Evolutionary conservation across 2,888 invertebrate species (phyloP), one percentile per base, ranked within the genome.

Genomic region (Lomographa bimaculata): DNA sequence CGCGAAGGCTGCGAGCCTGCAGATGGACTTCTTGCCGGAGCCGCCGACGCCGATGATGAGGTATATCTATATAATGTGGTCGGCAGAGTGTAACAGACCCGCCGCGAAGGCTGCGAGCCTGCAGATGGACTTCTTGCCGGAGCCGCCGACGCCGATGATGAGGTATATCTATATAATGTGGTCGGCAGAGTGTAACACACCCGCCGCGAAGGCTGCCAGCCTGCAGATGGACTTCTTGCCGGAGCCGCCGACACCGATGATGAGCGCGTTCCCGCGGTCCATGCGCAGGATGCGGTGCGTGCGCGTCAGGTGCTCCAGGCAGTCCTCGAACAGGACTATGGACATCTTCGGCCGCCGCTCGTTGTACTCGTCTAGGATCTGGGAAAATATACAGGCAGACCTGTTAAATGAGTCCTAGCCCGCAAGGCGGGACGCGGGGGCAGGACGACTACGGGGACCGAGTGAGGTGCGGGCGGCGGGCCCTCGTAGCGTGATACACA

Each of bases 21-120:
- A 94, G 9, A 97, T 90, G 48, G 94, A 93, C 64, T 95, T 94
- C 79, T 98, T 97, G 9, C 98, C 98, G 58, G 95, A 94, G 8
- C 98, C 97, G 1, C 96, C 97, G 1, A 96, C 95, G 5, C 98
- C 98, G 6, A 97, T 94, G 20, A 97, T 84, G n/a, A n/a, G n/a
- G n/a, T n/a, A n/a, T n/a, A n/a, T n/a, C n/a, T n/a, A n/a, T n/a
- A n/a, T n/a, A n/a, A n/a, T n/a, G n/a, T n/a, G n/a, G n/a, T n/a
- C n/a, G 12, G 11, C 12, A 30, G 1, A 24, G n/a, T 5, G 10
- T n/a, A 3, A 33, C 46, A 43, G 43, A 91, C 92, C 92, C 1
- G 97, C 97, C 0, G 97, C 94, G 64, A 95, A 97, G 0, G 96
- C 91, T 0, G 97, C 94, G 2, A 98, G 89, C 30, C 91, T 91